Evolutionary conservation across 2,797 vertebrate genomes (phyloP).

Genomic region (Psittacula echo): DNA sequence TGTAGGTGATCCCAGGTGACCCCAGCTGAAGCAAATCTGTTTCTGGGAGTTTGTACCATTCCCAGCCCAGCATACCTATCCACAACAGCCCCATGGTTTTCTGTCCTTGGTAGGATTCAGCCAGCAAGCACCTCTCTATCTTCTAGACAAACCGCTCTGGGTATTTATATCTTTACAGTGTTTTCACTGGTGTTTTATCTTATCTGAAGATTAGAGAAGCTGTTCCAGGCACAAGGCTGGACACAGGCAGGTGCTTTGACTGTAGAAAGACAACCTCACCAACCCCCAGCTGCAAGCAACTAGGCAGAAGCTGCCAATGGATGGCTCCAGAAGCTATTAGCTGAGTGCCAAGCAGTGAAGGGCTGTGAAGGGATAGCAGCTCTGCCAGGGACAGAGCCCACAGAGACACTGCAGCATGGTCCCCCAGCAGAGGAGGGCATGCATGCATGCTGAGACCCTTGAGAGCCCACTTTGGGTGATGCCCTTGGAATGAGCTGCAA

Average conservation of each 20-base stretch:
- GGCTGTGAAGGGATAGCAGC: neutral
- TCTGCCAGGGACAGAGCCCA: neutral
- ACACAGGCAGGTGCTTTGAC: neutral
- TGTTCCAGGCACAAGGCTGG: neutral
- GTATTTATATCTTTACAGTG: neutral
- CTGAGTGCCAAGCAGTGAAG: neutral
- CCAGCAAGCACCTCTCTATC: neutral
- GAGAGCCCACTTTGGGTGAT: neutral
- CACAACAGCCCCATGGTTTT: neutral
- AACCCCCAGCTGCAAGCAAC: neutral
- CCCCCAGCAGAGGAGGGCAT: neutral
- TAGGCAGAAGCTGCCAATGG: neutral
- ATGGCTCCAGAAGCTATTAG: neutral
- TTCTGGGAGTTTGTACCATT: neutral
- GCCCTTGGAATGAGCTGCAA: neutral
- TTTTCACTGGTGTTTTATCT: constrained; percentile 54
- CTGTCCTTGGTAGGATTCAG: neutral
- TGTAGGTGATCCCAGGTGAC: constrained; percentile 47
- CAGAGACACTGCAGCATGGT: neutral
- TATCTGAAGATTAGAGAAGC: constrained; percentile 30
- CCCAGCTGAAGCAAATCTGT: neutral
- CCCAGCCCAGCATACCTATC: neutral
- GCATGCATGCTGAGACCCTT: rapidly evolving
- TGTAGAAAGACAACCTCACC: neutral
- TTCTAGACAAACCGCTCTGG: neutral